These are phyloP conservation scores for Isoperla grammatica DNA, from an alignment of 2,888 invertebrate genomes.

Conservation along the genomic window DNA sequence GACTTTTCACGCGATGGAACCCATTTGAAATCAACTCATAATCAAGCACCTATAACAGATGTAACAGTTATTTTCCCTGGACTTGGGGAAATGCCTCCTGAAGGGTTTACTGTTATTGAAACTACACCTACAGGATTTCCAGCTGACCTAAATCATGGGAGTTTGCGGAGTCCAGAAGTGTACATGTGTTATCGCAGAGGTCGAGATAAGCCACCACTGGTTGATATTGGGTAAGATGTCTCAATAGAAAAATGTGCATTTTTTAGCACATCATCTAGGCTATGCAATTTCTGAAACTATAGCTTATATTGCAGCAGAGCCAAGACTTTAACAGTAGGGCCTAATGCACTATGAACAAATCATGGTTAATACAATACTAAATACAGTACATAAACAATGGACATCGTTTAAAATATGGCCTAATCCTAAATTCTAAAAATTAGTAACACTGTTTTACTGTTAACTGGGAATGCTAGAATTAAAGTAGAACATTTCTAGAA, in stretches of 20 bases:
- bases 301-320: too few relatives aligned
- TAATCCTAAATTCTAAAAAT: too few relatives aligned
- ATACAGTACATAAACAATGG: too few relatives aligned
- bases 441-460: too few relatives aligned
- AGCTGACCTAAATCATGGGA: conserved; percentile 97
- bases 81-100: conserved; percentile 78
- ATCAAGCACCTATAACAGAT: conserved; percentile 92
- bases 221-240: conserved; percentile 89
- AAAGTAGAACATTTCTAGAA: too few relatives aligned
- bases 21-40: conserved; percentile 72
- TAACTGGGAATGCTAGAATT: too few relatives aligned
- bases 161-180: conserved; percentile 87
- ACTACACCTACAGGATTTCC: conserved; percentile 77
- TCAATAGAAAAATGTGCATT: too few relatives aligned
- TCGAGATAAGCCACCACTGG: conserved; percentile 90
- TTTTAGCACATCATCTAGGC: too few relatives aligned
- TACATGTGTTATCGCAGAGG: conserved; percentile 89
- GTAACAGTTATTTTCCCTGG: conserved; percentile 87
- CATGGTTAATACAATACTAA: too few relatives aligned
- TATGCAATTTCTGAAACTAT: too few relatives aligned
- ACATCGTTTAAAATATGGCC: too few relatives aligned
- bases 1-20: conserved; percentile 68
- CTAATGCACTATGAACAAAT: too few relatives aligned
- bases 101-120: conserved; percentile 66
- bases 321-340: not conserved